Percentiles rank a stretch among this genome's conserved stretches.
Conservation (phyloP, 37 sponge, comb jelly and placozoan species). For the Beroe ovata region DNA sequence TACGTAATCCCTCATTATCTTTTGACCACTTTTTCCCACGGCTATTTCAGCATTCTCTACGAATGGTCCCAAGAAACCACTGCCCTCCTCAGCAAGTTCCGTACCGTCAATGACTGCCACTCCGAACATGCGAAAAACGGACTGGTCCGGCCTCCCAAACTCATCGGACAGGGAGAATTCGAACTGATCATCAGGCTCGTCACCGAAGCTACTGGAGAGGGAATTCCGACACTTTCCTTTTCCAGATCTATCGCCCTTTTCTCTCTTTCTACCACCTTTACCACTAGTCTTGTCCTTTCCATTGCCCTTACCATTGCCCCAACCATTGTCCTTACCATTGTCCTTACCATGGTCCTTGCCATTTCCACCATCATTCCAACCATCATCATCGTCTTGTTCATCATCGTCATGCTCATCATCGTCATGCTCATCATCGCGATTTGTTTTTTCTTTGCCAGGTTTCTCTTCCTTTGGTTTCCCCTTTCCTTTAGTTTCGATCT, state of each 20-base stretch:
- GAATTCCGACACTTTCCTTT: slow-evolving; percentile 45
- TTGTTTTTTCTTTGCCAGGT: neutral
- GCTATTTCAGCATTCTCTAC: neutral
- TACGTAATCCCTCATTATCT: neutral
- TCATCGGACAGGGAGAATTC: slow-evolving; percentile 12
- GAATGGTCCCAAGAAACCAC: neutral
- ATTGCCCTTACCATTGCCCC: neutral
- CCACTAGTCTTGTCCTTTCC: neutral
- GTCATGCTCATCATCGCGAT: too few species aligned
- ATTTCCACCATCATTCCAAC: neutral
- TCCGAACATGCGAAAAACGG: neutral
- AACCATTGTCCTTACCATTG: neutral
- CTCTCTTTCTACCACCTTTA: neutral
- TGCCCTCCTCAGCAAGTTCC: neutral
- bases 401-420: too few species aligned
- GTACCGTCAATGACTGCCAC: neutral
- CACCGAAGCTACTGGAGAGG: neutral
- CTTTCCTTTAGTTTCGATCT: neutral
- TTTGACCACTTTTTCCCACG: neutral
- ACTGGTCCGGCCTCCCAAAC: neutral
- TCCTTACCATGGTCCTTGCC: too few species aligned
- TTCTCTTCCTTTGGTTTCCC: neutral
- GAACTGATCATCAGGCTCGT: slow-evolving; percentile 39
- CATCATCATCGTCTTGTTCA: neutral
- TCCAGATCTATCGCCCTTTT: neutral